Evolutionary conservation across 2,888 invertebrate species (phyloP).

Genomic region (Leptothorax acervorum): DNA sequence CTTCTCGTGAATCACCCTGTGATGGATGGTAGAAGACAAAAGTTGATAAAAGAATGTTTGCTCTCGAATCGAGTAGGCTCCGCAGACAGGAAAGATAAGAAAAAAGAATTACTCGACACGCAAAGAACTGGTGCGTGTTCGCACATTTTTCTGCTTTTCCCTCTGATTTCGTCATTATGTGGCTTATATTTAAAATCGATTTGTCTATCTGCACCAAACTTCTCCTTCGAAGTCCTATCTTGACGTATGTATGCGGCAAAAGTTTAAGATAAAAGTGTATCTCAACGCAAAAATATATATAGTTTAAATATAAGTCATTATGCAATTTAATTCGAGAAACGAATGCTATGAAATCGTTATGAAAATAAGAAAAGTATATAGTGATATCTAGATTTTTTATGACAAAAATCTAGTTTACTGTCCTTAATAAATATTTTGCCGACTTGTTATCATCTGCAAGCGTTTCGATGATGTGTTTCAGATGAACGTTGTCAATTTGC

Average conservation of each 20-base stretch:
- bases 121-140: not conserved
- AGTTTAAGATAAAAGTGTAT: slow-evolving; percentile 17
- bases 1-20: slow-evolving; percentile 9
- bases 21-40: slow-evolving; percentile 14
- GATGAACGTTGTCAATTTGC: slow-evolving; percentile 47
- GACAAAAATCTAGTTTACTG: not conserved
- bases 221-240: not conserved
- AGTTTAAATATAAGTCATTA: not conserved
- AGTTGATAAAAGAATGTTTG: not conserved
- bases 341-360: not conserved
- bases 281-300: not conserved
- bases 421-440: not conserved
- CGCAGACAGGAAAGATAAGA: not conserved
- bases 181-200: slow-evolving; percentile 7
- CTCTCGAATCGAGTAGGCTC: not conserved
- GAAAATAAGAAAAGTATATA: not conserved
- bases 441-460: not conserved
- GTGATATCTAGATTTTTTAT: not conserved
- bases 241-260: not conserved
- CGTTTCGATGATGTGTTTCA: slow-evolving; percentile 58
- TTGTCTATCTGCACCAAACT: not conserved
- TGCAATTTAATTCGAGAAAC: not conserved
- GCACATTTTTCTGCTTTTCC: not conserved
- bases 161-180: not conserved
- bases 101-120: not conserved